A percentile compares a stretch with the other conserved stretches of the same genome.
These are phyloP conservation scores for Chunga burmeisteri DNA, from an alignment of 2,113 vertebrate genomes.

Conservation along the genomic window DNA sequence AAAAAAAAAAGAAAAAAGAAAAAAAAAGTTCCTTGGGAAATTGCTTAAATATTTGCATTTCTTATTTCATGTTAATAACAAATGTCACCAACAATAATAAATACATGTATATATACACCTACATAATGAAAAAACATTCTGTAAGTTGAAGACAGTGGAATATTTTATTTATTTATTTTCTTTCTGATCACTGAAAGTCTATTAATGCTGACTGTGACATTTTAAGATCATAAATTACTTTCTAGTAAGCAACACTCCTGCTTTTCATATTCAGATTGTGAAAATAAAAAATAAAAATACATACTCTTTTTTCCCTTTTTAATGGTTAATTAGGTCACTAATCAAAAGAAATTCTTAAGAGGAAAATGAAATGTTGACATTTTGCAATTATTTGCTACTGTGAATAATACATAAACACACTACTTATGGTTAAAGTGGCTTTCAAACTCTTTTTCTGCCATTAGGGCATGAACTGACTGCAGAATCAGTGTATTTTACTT, in stretches of 20 bases:
- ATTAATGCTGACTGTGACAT: conserved; percentile 61
- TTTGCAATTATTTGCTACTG: conserved; percentile 77
- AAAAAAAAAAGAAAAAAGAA: background rate
- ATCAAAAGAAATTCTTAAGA: conserved; percentile 76
- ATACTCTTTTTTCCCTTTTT: conserved; percentile 39
- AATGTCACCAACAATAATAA: background rate
- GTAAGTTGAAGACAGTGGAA: background rate
- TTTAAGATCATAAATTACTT: conserved; percentile 68
- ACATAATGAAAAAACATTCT: background rate
- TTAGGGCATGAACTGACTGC: conserved; percentile 62
- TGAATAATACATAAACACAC: conserved; percentile 78
- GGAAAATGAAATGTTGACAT: conserved; percentile 79
- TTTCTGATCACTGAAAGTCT: conserved; percentile 21
- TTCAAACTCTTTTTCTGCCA: conserved; percentile 66
- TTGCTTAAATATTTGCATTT: conserved; percentile 49
- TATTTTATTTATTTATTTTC: conserved; percentile 50
- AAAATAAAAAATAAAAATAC: conserved; percentile 49
- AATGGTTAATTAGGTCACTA: conserved; percentile 78
- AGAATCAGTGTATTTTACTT: conserved; percentile 48
- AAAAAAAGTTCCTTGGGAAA: background rate
- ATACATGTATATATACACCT: background rate
- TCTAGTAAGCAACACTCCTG: conserved; percentile 15
- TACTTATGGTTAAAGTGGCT: conserved; percentile 71
- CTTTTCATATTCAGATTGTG: conserved; percentile 51
- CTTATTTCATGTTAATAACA: conserved; percentile 10